Evolutionary conservation across 2,888 invertebrate species (phyloP), one percentile per base, ranked within the genome.

Genomic region (Halictus ligatus): DNA sequence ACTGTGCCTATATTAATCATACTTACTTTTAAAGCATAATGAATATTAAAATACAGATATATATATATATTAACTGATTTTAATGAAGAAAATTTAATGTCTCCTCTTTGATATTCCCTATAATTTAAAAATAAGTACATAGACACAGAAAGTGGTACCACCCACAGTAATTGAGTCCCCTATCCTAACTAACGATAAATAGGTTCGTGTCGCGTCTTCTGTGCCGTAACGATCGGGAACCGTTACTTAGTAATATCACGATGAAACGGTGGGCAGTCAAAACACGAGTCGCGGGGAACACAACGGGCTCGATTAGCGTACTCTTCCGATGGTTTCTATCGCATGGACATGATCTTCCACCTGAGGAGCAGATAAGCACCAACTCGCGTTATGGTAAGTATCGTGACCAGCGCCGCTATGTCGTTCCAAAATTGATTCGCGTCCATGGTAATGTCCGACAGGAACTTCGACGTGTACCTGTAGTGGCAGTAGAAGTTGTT

Each of bases 381-480:
- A 21, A 97, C 94, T 91, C 98, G 96, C 25, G 97, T 96, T 18
- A 97, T 89, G 54, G 98, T 89, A 71, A 98, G 96, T 89, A 97
- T 98, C 43, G 96, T 93, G 48, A 96, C 12, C 94, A 99, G 96
- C 0, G 98, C 98, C 35, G 97, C 95, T 46, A 98, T 96, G 93
- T 99, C 98, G 92, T 97, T 97, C 97, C 97, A 97, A 95, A 98
- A 98, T 94, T 97, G 97, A 94, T 98, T 97, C 0, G 97, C 97
- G 0, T 96, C 95, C 96, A 98, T 97, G 78, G 98, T 98, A 78
- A 99, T 97, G 92, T 98, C 98, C 10, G 96, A 96, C 48, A 99
- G 96, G 94, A 99, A 98, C 93, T 98, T 97, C 64, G 96, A 95
- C 0, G 98, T 98, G 91, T 98, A 97, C 94, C 97, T 97, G 94